These are phyloP conservation scores for Leucoma salicis DNA, from an alignment of 2,888 invertebrate species.

Conservation along the genomic window DNA sequence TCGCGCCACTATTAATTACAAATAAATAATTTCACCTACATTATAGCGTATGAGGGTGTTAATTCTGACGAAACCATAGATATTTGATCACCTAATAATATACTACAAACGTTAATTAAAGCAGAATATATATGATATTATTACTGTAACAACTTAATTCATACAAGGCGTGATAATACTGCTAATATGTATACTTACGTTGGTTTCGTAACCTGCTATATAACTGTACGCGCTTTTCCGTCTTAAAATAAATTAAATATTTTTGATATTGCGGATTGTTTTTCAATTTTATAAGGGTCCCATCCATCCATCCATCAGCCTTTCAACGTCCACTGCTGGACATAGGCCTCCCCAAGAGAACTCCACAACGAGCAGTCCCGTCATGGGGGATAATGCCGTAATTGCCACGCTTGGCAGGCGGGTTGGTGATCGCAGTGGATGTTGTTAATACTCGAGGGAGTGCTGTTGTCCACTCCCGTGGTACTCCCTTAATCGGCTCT, in stretches of 20 bases:
- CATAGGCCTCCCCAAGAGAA: too few species aligned
- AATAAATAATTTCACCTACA: background rate
- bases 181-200: background rate
- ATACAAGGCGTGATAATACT: background rate
- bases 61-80: background rate
- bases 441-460: too few species aligned
- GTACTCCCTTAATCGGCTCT: too few species aligned
- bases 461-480: too few species aligned
- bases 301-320: too few species aligned
- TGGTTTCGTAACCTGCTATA: background rate
- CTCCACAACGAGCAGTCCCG: too few species aligned
- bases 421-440: too few species aligned
- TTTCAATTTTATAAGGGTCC: too few species aligned
- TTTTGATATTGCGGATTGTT: too few species aligned
- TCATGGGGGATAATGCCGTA: too few species aligned
- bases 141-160: background rate
- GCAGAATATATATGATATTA: background rate
- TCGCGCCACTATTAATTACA: background rate
- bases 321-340: too few species aligned
- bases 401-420: too few species aligned
- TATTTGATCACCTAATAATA: background rate
- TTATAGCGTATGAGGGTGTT: background rate
- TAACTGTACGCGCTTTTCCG: background rate
- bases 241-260: background rate
- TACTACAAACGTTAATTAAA: background rate